These are phyloP conservation scores for Lepus americanus DNA, from an alignment of 2,113 vertebrate species.

Conservation along the genomic window DNA sequence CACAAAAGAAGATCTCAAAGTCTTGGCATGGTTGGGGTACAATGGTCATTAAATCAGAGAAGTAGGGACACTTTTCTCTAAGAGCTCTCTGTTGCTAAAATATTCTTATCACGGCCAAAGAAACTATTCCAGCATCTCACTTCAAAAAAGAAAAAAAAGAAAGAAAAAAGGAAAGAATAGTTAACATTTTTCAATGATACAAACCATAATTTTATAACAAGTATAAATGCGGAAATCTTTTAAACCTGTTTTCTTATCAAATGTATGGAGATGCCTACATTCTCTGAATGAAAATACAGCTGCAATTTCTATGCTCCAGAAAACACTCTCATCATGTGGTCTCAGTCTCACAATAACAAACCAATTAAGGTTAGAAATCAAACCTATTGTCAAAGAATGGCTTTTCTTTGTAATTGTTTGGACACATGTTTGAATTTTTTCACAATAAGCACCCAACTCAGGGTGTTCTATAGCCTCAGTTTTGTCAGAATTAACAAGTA, in stretches of 20 bases:
- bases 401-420: slow-evolving; percentile 28
- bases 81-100: background rate
- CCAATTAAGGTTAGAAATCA: background rate
- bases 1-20: fast-evolving
- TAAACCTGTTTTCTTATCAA: slow-evolving; percentile 23
- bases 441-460: background rate
- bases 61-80: background rate
- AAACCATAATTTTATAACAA: background rate
- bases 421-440: slow-evolving; percentile 13
- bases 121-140: background rate
- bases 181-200: slow-evolving; percentile 36
- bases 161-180: background rate
- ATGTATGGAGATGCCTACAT: background rate
- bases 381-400: slow-evolving; percentile 29
- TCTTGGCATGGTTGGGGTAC: background rate
- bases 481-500: background rate
- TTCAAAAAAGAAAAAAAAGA: background rate
- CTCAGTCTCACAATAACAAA: slow-evolving; percentile 30
- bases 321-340: background rate
- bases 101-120: background rate
- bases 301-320: background rate
- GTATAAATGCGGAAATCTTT: background rate
- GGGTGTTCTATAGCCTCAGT: slow-evolving; percentile 28
- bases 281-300: background rate
- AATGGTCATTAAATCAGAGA: background rate